Base-by-base conservation (phyloP, 2,113 vertebrate genomes). In the Orientallactaga bullata region DNA sequence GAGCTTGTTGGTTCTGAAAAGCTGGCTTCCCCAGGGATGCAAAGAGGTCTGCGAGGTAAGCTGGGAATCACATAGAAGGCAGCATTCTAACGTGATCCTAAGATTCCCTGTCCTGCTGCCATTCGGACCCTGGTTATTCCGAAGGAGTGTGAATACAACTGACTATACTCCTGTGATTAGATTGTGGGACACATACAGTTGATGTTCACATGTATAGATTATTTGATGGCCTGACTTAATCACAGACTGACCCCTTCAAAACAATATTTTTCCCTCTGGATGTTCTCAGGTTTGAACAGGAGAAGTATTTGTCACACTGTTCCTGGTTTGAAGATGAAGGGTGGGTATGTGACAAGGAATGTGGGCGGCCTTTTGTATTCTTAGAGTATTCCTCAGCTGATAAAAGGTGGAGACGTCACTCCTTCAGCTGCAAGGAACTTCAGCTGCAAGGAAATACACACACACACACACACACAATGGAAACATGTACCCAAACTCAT, bases 311-410 rank as follows among this genome's bases (percentile, higher is more conserved):
- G 35, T 24, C 58, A 30, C 9, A 1, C 51, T 84, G 30, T 55
- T 88, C 93, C 51, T 81, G 35, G 35, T 66, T 76, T 23, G 26
- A 93, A 88, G 84, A 60, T 61, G 66, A 37, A 85, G 30, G 30
- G 35, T 15, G 17, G 7, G 15, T 42, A 11, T 28, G 26, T 20
- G 37, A 65, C 6, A 18, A 42, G 15, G 60, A 11, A 42, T 28
- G 37, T 42, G 37, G 16, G 26, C 32, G 37, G 39, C 35, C 37
- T 65, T 65, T 20, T 39, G 35, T 24, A 65, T 30, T 28, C 80
- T 82, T 65, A 39, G 16, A 42, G 37, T 24, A 65, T 8, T 9
- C 37, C 37, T 82, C 61, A 65, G 37, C 35, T 20, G 37, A 7
- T 24, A 65, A 35, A 35, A 11, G 63, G 17, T 30, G 37, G 23